Base-by-base conservation (phyloP, 2,797 vertebrate genomes). In the Nyctalus aviator region DNA sequence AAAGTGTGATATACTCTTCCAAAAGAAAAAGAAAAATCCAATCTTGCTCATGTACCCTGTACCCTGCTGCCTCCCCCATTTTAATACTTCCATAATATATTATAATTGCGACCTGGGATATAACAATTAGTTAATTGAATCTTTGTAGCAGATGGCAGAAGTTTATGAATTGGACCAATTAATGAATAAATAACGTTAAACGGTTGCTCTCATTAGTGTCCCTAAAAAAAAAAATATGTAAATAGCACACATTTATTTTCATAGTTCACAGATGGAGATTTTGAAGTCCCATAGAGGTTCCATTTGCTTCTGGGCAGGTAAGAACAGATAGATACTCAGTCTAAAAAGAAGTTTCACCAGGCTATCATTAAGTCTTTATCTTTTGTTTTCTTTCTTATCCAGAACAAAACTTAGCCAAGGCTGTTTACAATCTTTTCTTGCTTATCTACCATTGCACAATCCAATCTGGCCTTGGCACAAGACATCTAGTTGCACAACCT, bases 111-210 rank as follows among this genome's bases (percentile, higher is more conserved):
- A 93, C 88, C 84, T 92, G 93, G 85, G 66, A 93, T 88, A 48
- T 72, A 94, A 85, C 66, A 91, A 94, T 97, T 95, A 96, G 93
- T 92, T 96, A 93, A 95, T 87, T 96, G 91, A 96, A 90, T 92
- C 91, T 96, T 96, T 95, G 96, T 84, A 95, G 88, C 97, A 97
- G 95, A 96, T 97, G 97, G 95, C 30, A 4, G 76, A 94, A 96
- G 93, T 96, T 97, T 97, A 97, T 96, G 91, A 97, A 97, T 95
- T 76, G 88, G 93, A 88, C 92, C 95, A 95, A 97, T 96, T 97
- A 96, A 97, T 97, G 95, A 97, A 97, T 93, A 97, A 97, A 95
- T 97, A 97, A 96, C 96, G 96, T 95, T 93, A 97, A 96, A 96
- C 94, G 84, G 85, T 96, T 94, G 93, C 79, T 96, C 90, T 96